phyloP scores from a whole-genome alignment of 1,140 invertebrate genomes.

The Bombus pyrosoma region DNA sequence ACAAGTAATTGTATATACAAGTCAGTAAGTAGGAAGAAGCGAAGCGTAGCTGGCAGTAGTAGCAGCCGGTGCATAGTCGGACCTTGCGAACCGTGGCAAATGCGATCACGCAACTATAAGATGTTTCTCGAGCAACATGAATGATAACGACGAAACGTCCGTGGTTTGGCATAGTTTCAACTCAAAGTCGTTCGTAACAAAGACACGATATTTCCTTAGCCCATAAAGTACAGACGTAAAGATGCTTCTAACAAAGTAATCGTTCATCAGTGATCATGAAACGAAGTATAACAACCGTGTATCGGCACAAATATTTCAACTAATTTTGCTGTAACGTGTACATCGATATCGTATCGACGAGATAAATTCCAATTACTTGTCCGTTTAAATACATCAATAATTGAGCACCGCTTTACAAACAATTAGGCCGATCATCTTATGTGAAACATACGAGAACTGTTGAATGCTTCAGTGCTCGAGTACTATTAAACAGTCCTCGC shows the following conservation, averaged over 20 bases:
- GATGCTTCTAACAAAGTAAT: background rate
- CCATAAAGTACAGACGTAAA: background rate
- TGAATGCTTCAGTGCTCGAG: background rate
- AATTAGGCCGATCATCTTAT: background rate
- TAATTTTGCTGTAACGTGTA: background rate
- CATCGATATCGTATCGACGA: background rate
- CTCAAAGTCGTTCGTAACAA: constrained; percentile 3
- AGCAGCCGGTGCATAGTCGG: background rate
- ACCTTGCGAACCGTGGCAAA: background rate
- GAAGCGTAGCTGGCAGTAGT: background rate
- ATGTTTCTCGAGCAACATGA: background rate
- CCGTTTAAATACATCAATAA: background rate
- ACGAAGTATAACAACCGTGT: background rate
- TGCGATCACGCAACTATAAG: background rate
- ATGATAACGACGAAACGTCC: background rate
- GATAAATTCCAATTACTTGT: background rate
- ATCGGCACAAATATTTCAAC: background rate
- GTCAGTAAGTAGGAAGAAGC: background rate
- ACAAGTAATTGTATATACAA: background rate
- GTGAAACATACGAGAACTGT: background rate
- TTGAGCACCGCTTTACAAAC: background rate
- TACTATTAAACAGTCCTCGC: background rate
- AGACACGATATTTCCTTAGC: constrained; percentile 12
- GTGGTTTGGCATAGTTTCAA: constrained; percentile 14
- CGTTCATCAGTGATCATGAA: background rate